A percentile compares a stretch with the other conserved stretches of the same genome.
Conservation (phyloP, 2,797 vertebrate species). For the Gallinago solitaria region DNA sequence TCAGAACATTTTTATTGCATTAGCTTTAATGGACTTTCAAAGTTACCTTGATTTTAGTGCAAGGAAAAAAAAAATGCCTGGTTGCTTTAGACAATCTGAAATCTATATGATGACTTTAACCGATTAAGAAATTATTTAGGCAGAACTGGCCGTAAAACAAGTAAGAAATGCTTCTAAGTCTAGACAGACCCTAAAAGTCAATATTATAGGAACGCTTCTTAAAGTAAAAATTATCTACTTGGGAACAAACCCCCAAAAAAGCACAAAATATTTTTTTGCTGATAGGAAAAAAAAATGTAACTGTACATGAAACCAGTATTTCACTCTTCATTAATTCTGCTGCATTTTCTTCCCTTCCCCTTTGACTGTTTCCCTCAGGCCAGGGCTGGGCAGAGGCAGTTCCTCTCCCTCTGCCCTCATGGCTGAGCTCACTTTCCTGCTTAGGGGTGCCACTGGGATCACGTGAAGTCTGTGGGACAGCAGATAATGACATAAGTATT, state of each 20-base stretch:
- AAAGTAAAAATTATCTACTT: not conserved
- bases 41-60: not conserved
- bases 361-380: not conserved
- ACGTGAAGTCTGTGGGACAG: not conserved
- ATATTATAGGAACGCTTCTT: not conserved
- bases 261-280: not conserved
- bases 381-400: not conserved
- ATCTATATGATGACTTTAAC: not conserved
- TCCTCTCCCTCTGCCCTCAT: not conserved
- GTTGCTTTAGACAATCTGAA: not conserved
- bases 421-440: not conserved
- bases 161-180: not conserved
- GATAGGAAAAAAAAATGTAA: not conserved
- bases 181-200: slow-evolving; percentile 10
- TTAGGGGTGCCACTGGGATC: not conserved
- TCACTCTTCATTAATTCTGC: not conserved
- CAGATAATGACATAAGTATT: not conserved
- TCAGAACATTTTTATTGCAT: not conserved
- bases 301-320: not conserved
- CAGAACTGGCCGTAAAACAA: slow-evolving; percentile 13
- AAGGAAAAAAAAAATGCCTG: not conserved
- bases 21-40: not conserved
- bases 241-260: not conserved
- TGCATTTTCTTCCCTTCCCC: not conserved
- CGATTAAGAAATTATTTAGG: not conserved